Conservation (phyloP, 2,797 vertebrate species). For the Carcharodon carcharias region DNA sequence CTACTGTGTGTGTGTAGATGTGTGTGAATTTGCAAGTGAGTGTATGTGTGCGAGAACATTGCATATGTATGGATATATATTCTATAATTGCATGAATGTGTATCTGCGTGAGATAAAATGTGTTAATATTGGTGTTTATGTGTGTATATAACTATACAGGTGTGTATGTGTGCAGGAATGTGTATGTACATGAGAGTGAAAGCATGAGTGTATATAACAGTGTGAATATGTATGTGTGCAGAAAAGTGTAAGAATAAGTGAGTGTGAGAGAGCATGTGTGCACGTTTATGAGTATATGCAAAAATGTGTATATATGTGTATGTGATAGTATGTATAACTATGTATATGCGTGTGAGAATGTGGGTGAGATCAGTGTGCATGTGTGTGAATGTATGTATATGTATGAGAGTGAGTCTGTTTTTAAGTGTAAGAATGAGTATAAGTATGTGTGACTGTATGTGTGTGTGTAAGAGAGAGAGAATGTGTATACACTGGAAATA, state of each 20-base stretch:
- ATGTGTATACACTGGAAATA: no score
- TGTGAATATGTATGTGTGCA: not conserved
- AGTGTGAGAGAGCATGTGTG: no score
- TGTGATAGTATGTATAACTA: not conserved
- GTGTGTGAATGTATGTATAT: not conserved
- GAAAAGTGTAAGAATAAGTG: no score
- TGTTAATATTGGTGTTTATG: no score
- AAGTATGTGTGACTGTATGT: not conserved
- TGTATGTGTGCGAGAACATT: no score
- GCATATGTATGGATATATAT: no score
- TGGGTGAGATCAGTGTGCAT: not conserved
- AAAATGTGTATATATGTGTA: not conserved
- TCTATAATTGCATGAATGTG: no score
- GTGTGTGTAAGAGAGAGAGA: not conserved
- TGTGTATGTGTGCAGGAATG: not conserved
- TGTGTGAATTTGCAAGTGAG: no score
- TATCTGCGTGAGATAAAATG: no score
- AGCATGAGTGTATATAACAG: not conserved
- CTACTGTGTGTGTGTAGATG: no score
- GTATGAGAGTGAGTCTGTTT: constrained; percentile 39
- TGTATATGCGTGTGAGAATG: not conserved
- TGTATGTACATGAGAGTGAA: not conserved
- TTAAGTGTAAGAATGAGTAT: constrained; percentile 40
- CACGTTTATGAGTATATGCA: no score
- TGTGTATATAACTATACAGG: no score